Evolutionary conservation across 2,888 invertebrate species (phyloP).

Genomic region (Agonum fuliginosum): DNA sequence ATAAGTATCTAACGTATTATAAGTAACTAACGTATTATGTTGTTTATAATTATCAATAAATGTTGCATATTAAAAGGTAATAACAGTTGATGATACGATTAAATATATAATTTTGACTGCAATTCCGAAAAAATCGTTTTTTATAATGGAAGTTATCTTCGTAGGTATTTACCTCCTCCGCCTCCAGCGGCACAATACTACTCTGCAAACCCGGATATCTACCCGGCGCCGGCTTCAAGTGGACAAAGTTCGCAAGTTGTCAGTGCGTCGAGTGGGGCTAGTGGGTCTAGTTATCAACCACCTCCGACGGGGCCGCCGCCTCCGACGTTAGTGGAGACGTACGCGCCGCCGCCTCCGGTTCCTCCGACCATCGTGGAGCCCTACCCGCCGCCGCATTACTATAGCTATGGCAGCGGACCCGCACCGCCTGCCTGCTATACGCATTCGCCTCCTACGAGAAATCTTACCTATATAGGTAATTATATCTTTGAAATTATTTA

Average conservation of each 20-base stretch:
- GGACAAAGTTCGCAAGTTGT: constrained; percentile 68
- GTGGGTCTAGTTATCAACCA: constrained; percentile 73
- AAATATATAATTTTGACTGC: too few species aligned
- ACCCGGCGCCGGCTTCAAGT: constrained; percentile 70
- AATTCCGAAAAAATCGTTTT: too few species aligned
- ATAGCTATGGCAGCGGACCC: constrained; percentile 73
- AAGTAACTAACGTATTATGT: too few species aligned
- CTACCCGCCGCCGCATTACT: constrained; percentile 74
- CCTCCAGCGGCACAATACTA: constrained; percentile 72
- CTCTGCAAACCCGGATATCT: constrained; percentile 74
- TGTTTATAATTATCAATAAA: too few species aligned
- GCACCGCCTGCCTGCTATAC: constrained; percentile 76
- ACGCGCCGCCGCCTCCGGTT: constrained; percentile 70
- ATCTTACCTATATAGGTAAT: constrained; percentile 79
- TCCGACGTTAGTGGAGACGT: constrained; percentile 68
- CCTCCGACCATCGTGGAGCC: constrained; percentile 72
- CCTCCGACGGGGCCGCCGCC: constrained; percentile 69
- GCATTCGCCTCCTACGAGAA: constrained; percentile 78
- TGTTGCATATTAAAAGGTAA: too few species aligned
- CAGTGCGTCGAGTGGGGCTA: constrained; percentile 70
- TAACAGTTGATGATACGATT: too few species aligned
- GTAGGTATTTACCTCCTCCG: constrained; percentile 67
- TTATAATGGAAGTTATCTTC: not conserved
- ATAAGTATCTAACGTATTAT: too few species aligned
- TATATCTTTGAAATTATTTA: not conserved